A percentile compares a stretch with the other conserved stretches of the same genome.
These are phyloP conservation scores for Ashinkailepas kermadecensis DNA, from an alignment of 2,888 invertebrate species.

Conservation along the genomic window DNA sequence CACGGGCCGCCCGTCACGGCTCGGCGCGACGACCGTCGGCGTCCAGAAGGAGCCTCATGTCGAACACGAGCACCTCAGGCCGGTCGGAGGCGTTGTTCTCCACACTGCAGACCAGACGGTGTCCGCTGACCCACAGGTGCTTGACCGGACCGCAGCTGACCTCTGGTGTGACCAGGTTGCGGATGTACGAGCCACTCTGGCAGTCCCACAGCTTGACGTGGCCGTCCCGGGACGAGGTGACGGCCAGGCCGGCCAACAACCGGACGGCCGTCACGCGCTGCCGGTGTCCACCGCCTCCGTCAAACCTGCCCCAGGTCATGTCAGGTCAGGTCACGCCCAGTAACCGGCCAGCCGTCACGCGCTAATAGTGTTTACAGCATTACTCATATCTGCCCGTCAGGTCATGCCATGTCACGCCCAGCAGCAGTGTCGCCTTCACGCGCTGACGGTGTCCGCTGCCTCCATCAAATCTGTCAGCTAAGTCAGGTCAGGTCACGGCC, in stretches of 20 bases:
- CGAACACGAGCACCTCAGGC: not conserved
- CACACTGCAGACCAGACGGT: not conserved
- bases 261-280: not conserved
- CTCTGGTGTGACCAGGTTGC: not conserved
- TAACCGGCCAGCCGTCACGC: too few species aligned
- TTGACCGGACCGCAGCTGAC: constrained; percentile 1
- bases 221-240: not conserved
- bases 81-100: constrained; percentile 3
- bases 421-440: too few species aligned
- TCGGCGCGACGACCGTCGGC: too few species aligned
- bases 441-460: too few species aligned
- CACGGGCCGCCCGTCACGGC: too few species aligned
- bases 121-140: not conserved
- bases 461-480: too few species aligned
- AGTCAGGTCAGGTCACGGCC: too few species aligned
- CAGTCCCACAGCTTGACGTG: not conserved
- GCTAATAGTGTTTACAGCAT: too few species aligned
- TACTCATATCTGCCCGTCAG: too few species aligned
- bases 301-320: not conserved
- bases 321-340: too few species aligned
- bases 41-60: not conserved
- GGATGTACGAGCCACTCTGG: not conserved
- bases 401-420: too few species aligned
- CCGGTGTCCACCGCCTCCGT: not conserved
- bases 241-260: not conserved